Evolutionary conservation across 2,888 invertebrate genomes (phyloP), one percentile per base, ranked within the genome.

Genomic region (Laothoe populi): DNA sequence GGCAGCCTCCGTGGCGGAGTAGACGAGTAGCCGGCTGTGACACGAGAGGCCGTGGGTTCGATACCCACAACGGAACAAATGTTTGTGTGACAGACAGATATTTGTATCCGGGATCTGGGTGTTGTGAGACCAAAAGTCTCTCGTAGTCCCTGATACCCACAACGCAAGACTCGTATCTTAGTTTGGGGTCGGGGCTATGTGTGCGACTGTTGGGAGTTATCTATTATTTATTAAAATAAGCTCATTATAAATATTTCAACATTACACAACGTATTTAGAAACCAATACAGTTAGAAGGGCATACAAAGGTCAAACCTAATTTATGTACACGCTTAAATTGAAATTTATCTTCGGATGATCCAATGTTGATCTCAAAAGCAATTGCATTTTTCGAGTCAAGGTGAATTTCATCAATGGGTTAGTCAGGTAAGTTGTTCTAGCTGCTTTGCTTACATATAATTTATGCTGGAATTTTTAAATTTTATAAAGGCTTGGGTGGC

Each of bases 291-390:
- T 35, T 53, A 11, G 31, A 35, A 53, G 53, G 53, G 53, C 53
- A 31, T 35, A 19, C 19, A 53, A 35, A 53, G 35, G 31, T 53
- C 53, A 53, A 35, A 53, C 53, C 35, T 53, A 35, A 35, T 53
- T 53, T 53, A 53, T 31, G 53, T 53, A 53, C 35, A 53, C 19
- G 53, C 35, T 53, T 35, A 53, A 53, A 53, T 53, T 53, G 53
- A 53, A 53, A 53, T 53, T 53, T 53, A 53, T 53, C 53, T 53
- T 35, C 31, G 53, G 53, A 53, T 53, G 53, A 53, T 53, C 53
- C 53, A 21, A 53, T 31, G 19, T 19, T 19, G 35, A 53, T 53
- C 26, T 53, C 53, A 31, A 31, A 53, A 19, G 19, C 53, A 35
- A 53, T 53, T 53, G 31, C 16, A 31, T 19, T 53, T 53, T 53